These are phyloP conservation scores for Pseudomugil tenellus DNA, from an alignment of 2,797 vertebrate genomes.

Conservation along the genomic window DNA sequence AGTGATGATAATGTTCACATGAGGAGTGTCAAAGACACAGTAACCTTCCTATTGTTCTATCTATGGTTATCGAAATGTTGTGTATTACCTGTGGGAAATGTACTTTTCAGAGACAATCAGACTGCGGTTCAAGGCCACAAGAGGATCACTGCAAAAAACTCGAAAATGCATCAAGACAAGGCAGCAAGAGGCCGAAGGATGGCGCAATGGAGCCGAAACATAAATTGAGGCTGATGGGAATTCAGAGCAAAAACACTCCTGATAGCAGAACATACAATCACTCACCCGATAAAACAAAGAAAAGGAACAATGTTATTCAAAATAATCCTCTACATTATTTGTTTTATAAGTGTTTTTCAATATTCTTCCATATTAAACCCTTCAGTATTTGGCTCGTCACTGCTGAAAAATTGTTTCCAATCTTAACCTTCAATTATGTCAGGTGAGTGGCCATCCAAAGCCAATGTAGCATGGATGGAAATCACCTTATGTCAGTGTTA, in stretches of 20 bases:
- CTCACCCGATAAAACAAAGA: neutral
- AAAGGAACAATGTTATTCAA: neutral
- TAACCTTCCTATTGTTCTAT: slow-evolving; percentile 80
- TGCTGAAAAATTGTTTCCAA: neutral
- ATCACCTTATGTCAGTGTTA: too few relatives aligned
- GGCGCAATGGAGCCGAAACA: neutral
- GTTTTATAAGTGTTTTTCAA: neutral
- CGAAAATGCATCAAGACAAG: slow-evolving; percentile 23
- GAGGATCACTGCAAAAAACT: slow-evolving; percentile 53
- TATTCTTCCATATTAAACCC: neutral
- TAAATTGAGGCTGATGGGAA: slow-evolving; percentile 14
- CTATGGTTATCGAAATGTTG: slow-evolving; percentile 52
- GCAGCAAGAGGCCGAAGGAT: slow-evolving; percentile 58
- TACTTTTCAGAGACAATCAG: slow-evolving; percentile 63
- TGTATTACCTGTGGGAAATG: slow-evolving; percentile 72
- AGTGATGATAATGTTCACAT: slow-evolving; percentile 53
- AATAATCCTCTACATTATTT: neutral
- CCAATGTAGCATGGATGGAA: too few relatives aligned
- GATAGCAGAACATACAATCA: neutral
- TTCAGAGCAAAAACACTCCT: slow-evolving; percentile 9
- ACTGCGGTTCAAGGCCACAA: slow-evolving; percentile 41
- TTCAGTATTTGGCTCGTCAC: neutral
- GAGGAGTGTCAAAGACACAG: slow-evolving; percentile 66
- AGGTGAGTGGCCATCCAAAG: too few relatives aligned
- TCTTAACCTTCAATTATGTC: too few relatives aligned